These are phyloP conservation scores for Halictus rubicundus DNA, from an alignment of 1,140 invertebrate species.

Conservation along the genomic window DNA sequence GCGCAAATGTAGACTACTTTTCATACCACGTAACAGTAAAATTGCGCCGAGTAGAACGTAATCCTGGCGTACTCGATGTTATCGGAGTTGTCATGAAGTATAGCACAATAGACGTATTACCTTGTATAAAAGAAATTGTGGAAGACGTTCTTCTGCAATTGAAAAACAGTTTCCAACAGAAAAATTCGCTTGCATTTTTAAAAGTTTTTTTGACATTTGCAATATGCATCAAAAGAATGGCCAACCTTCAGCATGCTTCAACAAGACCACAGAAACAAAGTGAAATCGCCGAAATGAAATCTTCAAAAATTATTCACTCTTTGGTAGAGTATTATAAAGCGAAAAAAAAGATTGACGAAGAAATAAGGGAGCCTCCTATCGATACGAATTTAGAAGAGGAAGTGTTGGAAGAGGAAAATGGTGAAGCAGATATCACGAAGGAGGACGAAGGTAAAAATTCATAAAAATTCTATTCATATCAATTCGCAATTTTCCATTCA, in stretches of 20 bases:
- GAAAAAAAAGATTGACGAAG: conserved; percentile 39
- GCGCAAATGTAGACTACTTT: conserved; percentile 85
- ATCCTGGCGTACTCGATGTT: conserved; percentile 82
- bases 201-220: conserved; percentile 85
- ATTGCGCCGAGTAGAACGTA: conserved; percentile 81
- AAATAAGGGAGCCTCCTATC: conserved; percentile 29
- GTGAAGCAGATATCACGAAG: background rate
- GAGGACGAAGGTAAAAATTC: conserved; percentile 36
- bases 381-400: background rate
- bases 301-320: conserved; percentile 50
- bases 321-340: conserved; percentile 61
- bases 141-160: conserved; percentile 84
- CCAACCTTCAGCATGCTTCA: conserved; percentile 34
- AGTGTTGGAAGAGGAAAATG: conserved; percentile 46
- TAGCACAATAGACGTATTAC: conserved; percentile 82
- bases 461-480: conserved; percentile 9
- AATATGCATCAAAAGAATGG: conserved; percentile 81
- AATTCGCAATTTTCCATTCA: background rate
- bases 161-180: conserved; percentile 81
- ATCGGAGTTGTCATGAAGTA: conserved; percentile 85
- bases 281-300: background rate
- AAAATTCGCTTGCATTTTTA: conserved; percentile 82
- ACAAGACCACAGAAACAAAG: background rate
- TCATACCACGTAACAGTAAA: conserved; percentile 84
- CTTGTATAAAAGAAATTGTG: conserved; percentile 83